Evolutionary conservation across 2,888 invertebrate genomes (phyloP), one percentile per base, ranked within the genome.

Genomic region (Caenorhabditis sulstoni): DNA sequence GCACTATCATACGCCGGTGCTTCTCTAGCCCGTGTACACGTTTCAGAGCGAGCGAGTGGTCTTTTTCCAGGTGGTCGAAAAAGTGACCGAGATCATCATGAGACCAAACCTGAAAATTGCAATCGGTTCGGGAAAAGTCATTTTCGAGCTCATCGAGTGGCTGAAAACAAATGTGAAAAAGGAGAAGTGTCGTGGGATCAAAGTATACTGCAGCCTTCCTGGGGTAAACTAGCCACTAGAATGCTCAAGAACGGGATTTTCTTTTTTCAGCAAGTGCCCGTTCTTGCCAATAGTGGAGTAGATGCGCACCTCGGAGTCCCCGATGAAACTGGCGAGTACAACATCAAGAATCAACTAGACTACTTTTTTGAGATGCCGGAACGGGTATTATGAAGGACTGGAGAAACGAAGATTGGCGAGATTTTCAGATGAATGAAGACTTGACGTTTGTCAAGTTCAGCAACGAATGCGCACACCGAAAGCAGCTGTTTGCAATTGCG

Each of bases 321-420:
- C 7, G 22, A 20, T 7, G 41, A 22, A 7, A 9, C 18, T 11
- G 22, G 22, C 3, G 41, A 16, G 20, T 14, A 5, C 18, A 14
- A 41, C 12, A 14, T 0, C 1, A 53, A 12, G 18, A 16, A 35
- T 18, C 35, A 18, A 8, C 20, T 57, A 14, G 57, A 57, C 16
- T 57, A 57, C 22, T 57, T 22, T 14, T 57, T 57, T 9, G 57
- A 57, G n/a, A 53, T 53, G 53, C 37, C 29, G 3, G 41, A 41
- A 14, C 5, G 4, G n/a, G 35, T 53, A 29, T 9, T 8, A 3
- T 9, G 20, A n/a, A 53, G 3, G 14, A 55, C 35, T 53, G 3
- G 57, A 20, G n/a, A 18, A 11, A 12, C 4, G 18, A 14, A 9
- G 3, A 35, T 35, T 14, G 0, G 35, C 14, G n/a, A 22, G 4